Evolutionary conservation across 1,140 invertebrate genomes (phyloP).

Genomic region (Phenacoccus solenopsis): DNA sequence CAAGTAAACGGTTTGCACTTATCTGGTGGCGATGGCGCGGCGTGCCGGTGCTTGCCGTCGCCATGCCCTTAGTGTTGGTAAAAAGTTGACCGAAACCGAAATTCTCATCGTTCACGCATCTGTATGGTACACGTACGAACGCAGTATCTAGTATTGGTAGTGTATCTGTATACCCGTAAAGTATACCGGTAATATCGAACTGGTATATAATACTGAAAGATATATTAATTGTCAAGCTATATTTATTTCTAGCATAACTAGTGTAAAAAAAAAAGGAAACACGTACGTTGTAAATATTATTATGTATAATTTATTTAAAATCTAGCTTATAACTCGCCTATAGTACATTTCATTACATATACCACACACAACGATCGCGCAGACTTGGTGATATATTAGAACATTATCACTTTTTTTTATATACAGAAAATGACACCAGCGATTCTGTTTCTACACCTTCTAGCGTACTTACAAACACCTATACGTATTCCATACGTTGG

Average conservation of each 20-base stretch:
- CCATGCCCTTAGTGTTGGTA: neutral
- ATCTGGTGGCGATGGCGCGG: neutral
- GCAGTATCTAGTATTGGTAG: neutral
- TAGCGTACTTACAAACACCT: neutral
- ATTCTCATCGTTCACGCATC: neutral
- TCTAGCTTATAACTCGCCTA: slow-evolving; percentile 5
- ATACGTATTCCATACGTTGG: neutral
- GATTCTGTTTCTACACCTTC: slow-evolving; percentile 13
- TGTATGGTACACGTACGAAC: neutral
- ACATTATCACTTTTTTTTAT: slow-evolving; percentile 17
- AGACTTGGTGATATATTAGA: slow-evolving; percentile 8
- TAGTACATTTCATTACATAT: slow-evolving; percentile 14
- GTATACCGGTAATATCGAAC: no score
- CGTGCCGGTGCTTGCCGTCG: neutral
- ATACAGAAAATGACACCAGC: slow-evolving; percentile 8
- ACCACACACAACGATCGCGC: slow-evolving; percentile 1
- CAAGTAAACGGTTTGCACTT: no score
- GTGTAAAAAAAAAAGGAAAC: slow-evolving; percentile 8
- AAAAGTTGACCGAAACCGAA: neutral
- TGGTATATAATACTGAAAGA: neutral
- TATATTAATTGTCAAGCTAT: slow-evolving; percentile 12
- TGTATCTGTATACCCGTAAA: no score
- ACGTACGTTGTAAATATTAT: slow-evolving; percentile 15
- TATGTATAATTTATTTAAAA: slow-evolving; percentile 15
- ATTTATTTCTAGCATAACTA: slow-evolving; percentile 16